Percentiles rank a stretch among this genome's conserved stretches.
Evolutionary conservation across 2,888 invertebrate species (phyloP).

Genomic region (Charanyca ferruginea): DNA sequence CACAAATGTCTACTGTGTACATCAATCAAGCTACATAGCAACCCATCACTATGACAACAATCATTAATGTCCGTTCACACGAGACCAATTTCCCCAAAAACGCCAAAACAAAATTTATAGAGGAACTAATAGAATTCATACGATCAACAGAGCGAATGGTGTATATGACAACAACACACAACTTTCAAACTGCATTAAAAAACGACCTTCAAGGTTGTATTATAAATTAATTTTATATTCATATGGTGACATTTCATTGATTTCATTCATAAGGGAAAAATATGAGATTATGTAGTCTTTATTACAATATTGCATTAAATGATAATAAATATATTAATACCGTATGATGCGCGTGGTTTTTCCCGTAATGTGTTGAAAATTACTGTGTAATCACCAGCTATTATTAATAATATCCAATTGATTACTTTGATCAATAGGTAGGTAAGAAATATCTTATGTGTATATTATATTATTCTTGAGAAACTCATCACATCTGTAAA

Average conservation of each 20-base stretch:
- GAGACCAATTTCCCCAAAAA: not conserved
- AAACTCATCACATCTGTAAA: slow-evolving; percentile 4
- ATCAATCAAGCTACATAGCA: slow-evolving; percentile 29
- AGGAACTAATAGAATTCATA: not conserved
- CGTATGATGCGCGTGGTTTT: slow-evolving; percentile 30
- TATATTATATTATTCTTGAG: slow-evolving; percentile 3
- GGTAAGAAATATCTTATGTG: not conserved
- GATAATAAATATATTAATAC: slow-evolving; percentile 8
- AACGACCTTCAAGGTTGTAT: slow-evolving; percentile 20
- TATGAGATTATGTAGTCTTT: slow-evolving; percentile 10
- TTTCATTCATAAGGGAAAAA: slow-evolving; percentile 42
- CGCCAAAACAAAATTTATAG: not conserved
- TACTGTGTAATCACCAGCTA: slow-evolving; percentile 9
- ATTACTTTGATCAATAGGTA: slow-evolving; percentile 35
- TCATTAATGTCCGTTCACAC: slow-evolving; percentile 5
- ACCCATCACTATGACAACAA: not conserved
- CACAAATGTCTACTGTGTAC: slow-evolving; percentile 13
- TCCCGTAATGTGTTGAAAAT: slow-evolving; percentile 27
- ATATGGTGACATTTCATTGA: slow-evolving; percentile 45
- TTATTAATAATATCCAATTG: slow-evolving; percentile 31
- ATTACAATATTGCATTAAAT: slow-evolving; percentile 25
- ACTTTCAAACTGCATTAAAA: slow-evolving; percentile 36
- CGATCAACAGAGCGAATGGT: not conserved
- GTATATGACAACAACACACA: slow-evolving; percentile 15
- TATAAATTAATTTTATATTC: slow-evolving; percentile 32